These are phyloP conservation scores for Synodontis membranacea DNA, from an alignment of 2,113 vertebrate genomes.

Conservation along the genomic window DNA sequence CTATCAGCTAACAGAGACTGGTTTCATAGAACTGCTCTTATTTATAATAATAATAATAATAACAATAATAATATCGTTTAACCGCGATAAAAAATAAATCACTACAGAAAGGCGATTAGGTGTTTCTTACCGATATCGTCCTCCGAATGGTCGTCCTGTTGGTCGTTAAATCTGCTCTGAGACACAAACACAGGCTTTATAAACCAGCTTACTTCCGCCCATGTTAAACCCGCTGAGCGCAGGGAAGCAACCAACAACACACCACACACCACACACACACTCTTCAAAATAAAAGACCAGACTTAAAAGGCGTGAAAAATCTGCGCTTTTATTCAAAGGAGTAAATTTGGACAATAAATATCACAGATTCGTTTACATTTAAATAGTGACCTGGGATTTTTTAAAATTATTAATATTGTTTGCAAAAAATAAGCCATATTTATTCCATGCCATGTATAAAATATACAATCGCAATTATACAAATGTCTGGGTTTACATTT, in stretches of 20 bases:
- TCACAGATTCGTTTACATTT: too few relatives aligned
- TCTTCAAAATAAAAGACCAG: neutral
- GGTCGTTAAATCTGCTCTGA: neutral
- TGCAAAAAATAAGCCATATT: neutral
- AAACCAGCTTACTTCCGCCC: neutral
- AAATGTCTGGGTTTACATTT: neutral
- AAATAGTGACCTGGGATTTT: neutral
- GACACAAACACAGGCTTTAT: neutral
- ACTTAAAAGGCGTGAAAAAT: too few relatives aligned
- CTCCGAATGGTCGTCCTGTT: neutral
- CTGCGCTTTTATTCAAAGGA: too few relatives aligned
- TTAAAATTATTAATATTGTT: neutral
- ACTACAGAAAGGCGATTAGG: neutral
- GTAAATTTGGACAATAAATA: too few relatives aligned
- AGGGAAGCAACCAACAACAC: neutral
- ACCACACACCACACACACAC: neutral
- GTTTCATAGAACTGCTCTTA: too few relatives aligned
- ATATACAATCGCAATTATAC: too few relatives aligned
- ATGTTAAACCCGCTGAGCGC: neutral
- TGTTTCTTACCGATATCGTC: conserved; percentile 23
- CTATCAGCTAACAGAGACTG: neutral
- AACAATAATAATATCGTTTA: too few relatives aligned
- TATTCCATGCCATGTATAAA: neutral
- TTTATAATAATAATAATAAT: too few relatives aligned
- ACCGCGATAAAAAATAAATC: neutral